Conservation (phyloP, 1,140 invertebrate species). For the Bombus pascuorum region DNA sequence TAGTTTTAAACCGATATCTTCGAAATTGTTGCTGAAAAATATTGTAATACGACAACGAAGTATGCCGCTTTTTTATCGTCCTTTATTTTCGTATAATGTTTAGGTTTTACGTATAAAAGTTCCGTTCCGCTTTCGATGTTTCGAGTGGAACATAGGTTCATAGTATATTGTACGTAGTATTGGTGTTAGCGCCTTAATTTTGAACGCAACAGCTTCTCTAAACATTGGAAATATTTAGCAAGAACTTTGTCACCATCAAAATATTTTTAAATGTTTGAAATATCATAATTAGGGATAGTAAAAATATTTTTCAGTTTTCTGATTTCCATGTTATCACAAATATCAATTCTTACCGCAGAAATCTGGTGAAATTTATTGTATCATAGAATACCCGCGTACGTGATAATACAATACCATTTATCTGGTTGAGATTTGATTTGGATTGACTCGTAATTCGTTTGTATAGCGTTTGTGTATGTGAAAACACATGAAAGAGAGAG, state of each 20-base stretch:
- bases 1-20: not conserved
- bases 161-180: not conserved
- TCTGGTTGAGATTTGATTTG: conserved; percentile 24
- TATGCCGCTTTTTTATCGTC: not conserved
- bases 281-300: no score
- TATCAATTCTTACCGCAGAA: not conserved
- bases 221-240: no score
- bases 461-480: not conserved
- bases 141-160: not conserved
- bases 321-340: not conserved
- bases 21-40: conserved; percentile 17
- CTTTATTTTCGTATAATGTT: conserved; percentile 1
- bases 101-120: not conserved
- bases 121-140: no score
- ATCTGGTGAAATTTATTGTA: conserved; percentile 29
- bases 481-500: not conserved
- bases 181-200: not conserved
- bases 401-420: not conserved
- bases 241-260: not conserved
- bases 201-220: not conserved
- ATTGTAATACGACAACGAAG: not conserved
- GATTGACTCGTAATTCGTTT: not conserved
- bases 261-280: not conserved
- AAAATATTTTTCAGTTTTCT: not conserved
- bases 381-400: not conserved